Percentiles rank a stretch among this genome's conserved stretches.
phyloP scores from a whole-genome alignment of 2,797 vertebrate genomes.

The Sylvilagus floridanus region DNA sequence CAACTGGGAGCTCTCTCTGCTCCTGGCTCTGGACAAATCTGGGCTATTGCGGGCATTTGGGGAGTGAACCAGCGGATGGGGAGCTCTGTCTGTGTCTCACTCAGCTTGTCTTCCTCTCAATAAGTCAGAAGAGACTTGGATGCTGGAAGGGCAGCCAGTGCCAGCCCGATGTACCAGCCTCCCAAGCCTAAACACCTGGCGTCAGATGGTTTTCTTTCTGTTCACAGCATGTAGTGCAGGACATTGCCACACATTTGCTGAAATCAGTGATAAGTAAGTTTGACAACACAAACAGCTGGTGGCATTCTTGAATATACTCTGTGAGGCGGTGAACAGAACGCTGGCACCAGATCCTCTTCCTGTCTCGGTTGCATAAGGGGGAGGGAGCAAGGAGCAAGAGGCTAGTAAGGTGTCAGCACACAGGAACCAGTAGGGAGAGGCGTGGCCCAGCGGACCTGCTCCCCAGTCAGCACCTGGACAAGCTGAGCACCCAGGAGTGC shows the following conservation, averaged over 20 bases:
- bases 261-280: background rate
- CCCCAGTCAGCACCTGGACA: background rate
- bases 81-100: too few species aligned
- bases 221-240: background rate
- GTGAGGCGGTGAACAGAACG: background rate
- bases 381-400: background rate
- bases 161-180: background rate
- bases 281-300: background rate
- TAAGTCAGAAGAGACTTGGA: background rate
- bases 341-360: background rate
- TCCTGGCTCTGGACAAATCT: too few species aligned
- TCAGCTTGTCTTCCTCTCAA: too few species aligned
- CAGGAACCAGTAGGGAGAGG: background rate
- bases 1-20: too few species aligned
- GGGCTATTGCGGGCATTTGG: too few species aligned
- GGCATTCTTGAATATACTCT: background rate
- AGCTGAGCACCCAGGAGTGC: background rate
- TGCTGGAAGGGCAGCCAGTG: background rate
- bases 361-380: background rate
- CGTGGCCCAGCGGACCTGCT: background rate
- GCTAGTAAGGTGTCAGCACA: background rate
- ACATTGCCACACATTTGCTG: slow-evolving; percentile 7
- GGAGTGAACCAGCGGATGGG: too few species aligned
- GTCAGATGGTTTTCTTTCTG: background rate
- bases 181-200: background rate